Evolutionary conservation across 2,113 vertebrate species (phyloP).

Genomic region (Aramus guarauna): DNA sequence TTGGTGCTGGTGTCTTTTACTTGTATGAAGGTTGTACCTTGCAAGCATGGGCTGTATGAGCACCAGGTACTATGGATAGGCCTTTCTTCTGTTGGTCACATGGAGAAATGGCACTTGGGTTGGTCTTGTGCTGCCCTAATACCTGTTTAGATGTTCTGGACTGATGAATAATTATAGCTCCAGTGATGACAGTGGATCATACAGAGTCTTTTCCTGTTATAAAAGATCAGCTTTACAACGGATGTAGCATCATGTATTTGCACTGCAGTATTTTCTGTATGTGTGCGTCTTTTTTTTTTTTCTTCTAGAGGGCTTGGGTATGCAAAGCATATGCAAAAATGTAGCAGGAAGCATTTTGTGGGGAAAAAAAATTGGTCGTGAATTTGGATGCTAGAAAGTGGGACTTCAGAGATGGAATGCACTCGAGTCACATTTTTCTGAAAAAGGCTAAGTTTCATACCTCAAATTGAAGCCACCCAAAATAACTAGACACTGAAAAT

Average conservation of each 20-base stretch:
- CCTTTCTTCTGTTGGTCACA: neutral
- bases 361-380: neutral
- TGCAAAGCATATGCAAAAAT: neutral
- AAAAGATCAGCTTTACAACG: neutral
- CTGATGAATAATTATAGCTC: neutral
- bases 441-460: neutral
- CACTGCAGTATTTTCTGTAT: neutral
- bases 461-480: neutral
- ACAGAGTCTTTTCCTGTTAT: neutral
- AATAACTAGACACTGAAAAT: neutral
- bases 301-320: neutral
- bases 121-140: neutral
- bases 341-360: neutral
- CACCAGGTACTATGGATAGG: accelerated
- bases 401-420: neutral
- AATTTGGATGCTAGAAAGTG: neutral
- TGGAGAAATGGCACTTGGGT: neutral
- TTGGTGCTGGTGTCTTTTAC: neutral
- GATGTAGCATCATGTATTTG: neutral
- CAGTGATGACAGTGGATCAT: neutral
- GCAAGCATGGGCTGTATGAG: accelerated
- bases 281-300: neutral
- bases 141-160: neutral
- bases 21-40: neutral
- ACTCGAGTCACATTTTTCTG: neutral